These are phyloP conservation scores for Esperia sulphurella DNA, from an alignment of 2,888 invertebrate genomes.

Conservation along the genomic window DNA sequence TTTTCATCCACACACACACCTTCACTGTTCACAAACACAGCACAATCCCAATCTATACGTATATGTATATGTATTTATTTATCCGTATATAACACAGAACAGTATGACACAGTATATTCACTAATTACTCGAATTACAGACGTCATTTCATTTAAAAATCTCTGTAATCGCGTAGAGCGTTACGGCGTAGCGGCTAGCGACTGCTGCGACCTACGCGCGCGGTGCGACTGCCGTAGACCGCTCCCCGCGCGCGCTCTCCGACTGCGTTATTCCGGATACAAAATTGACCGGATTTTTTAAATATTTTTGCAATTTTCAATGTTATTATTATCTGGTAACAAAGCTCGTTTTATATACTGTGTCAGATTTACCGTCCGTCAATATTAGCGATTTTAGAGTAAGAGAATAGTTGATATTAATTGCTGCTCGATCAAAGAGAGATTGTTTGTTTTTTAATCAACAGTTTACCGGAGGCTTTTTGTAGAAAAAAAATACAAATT, in stretches of 20 bases:
- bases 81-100: constrained; percentile 17
- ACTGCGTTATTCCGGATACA: constrained; percentile 24
- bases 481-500: no score
- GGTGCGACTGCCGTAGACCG: constrained; percentile 67
- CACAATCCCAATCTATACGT: constrained; percentile 22
- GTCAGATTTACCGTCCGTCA: no score
- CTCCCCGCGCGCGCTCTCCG: constrained; percentile 47
- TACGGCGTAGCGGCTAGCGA: constrained; percentile 62
- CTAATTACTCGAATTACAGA: constrained; percentile 7
- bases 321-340: no score
- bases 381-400: no score
- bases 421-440: no score
- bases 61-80: constrained; percentile 15
- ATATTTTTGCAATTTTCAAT: neutral
- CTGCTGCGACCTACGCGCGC: constrained; percentile 61
- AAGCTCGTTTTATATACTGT: no score
- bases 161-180: constrained; percentile 14
- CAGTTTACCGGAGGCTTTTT: no score
- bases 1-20: constrained; percentile 32
- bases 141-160: constrained; percentile 8
- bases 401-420: no score
- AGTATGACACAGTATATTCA: constrained; percentile 14
- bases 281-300: constrained; percentile 31
- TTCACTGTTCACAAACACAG: constrained; percentile 36
- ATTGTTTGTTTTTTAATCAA: constrained; percentile 19